Evolutionary conservation across 2,113 vertebrate species (phyloP).

Genomic region (Lamprotornis superbus): DNA sequence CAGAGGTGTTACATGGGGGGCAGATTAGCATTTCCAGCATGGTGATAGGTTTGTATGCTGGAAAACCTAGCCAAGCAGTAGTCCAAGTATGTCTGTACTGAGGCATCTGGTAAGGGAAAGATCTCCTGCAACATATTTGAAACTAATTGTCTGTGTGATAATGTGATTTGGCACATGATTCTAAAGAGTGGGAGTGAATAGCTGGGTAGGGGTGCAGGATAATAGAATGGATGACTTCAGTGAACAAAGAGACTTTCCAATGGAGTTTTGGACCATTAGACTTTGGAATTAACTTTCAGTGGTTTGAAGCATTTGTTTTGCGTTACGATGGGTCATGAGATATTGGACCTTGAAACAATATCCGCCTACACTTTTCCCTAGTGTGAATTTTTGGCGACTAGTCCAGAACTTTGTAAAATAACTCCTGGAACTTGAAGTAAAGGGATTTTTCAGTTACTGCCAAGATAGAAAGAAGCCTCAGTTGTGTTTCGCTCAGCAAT

Average conservation of each 20-base stretch:
- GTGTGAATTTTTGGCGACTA: constrained; percentile 50
- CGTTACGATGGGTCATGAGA: constrained; percentile 65
- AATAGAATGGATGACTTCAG: constrained; percentile 22
- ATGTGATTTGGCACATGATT: constrained; percentile 22
- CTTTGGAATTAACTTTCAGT: constrained; percentile 50
- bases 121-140: neutral
- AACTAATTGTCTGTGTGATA: constrained; percentile 5
- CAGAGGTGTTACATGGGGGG: neutral
- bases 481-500: constrained; percentile 42
- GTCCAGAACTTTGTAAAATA: constrained; percentile 48
- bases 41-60: neutral
- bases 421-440: constrained; percentile 45
- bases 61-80: constrained; percentile 51
- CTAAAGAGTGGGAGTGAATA: constrained; percentile 21
- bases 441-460: constrained; percentile 63
- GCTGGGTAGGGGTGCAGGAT: neutral
- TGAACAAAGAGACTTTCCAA: neutral
- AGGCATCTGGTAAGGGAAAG: neutral
- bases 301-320: constrained; percentile 67
- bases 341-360: constrained; percentile 61
- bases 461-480: constrained; percentile 35
- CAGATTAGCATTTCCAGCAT: neutral
- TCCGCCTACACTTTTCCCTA: constrained; percentile 56
- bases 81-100: neutral
- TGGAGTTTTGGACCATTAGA: constrained; percentile 23